Evolutionary conservation across 2,888 invertebrate genomes (phyloP).

Genomic region (Conops quadrifasciatus): DNA sequence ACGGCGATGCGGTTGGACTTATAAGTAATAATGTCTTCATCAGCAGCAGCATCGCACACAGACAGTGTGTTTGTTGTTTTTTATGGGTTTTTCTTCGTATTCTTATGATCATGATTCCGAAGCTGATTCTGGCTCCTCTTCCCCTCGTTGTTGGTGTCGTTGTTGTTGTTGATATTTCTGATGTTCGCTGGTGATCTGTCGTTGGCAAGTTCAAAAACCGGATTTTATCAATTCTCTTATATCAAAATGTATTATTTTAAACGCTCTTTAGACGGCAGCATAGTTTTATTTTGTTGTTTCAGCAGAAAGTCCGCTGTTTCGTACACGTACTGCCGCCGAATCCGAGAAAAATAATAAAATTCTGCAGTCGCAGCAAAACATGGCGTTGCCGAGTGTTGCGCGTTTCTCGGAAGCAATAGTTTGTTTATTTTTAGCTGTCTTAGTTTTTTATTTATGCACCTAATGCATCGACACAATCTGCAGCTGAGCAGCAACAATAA

Average conservation of each 20-base stretch:
- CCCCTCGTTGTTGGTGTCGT: background rate
- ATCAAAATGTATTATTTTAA: slow-evolving; percentile 14
- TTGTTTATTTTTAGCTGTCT: slow-evolving; percentile 8
- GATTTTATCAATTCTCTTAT: slow-evolving; percentile 18
- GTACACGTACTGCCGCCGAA: slow-evolving; percentile 8
- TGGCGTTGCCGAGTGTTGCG: slow-evolving; percentile 12
- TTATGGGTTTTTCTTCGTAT: slow-evolving; percentile 9
- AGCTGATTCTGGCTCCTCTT: slow-evolving; percentile 1
- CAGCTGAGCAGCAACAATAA: too few relatives aligned
- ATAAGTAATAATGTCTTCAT: slow-evolving; percentile 33
- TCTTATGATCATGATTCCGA: background rate
- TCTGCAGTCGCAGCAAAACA: slow-evolving; percentile 20
- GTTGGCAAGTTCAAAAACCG: slow-evolving; percentile 19
- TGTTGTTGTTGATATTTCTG: slow-evolving; percentile 4
- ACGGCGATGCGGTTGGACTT: slow-evolving; percentile 17
- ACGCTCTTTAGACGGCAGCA: background rate
- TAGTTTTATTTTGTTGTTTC: slow-evolving; percentile 20
- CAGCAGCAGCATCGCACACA: slow-evolving; percentile 16
- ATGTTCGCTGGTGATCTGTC: too few relatives aligned
- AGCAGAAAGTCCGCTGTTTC: slow-evolving; percentile 10
- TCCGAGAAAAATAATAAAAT: slow-evolving; percentile 1
- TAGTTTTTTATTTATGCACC: slow-evolving; percentile 1
- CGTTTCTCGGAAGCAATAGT: slow-evolving; percentile 13
- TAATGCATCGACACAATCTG: slow-evolving; percentile 11
- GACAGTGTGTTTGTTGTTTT: slow-evolving; percentile 9